Evolutionary conservation across 2,797 vertebrate species (phyloP), one percentile per base, ranked within the genome.

Genomic region (Myotis planiceps): DNA sequence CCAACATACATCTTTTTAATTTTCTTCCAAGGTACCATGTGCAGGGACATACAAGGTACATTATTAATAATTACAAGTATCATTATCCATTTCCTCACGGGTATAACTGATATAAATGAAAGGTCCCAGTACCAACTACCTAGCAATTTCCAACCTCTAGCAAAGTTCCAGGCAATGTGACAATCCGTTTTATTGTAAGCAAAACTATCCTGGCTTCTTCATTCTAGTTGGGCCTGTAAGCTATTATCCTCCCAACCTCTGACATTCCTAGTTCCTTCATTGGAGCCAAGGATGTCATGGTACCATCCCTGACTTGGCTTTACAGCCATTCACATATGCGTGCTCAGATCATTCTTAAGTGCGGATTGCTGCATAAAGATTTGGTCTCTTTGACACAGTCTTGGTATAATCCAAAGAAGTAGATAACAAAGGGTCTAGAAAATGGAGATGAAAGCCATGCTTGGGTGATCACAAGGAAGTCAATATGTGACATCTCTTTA

Each of bases 341-440:
- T 71, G 19, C 25, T 85, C 79, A 78, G 65, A 51, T 88, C 86
- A 89, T 86, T 95, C 88, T 92, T 60, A 88, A 95, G 81, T 65
- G 23, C 79, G 65, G 58, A 85, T 1, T 39, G 21, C 5, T 90
- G 45, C 29, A 47, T 75, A 65, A 37, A 93, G 69, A 45, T 94
- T 53, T 93, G 21, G 29, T 81, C 23, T n/a, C 74, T 85, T 49
- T 95, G 66, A 92, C 53, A 92, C 0, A 92, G 39, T 32, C 37
- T 19, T 68, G 10, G 34, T 5, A 86, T 80, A 69, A 83, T 82
- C 29, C 21, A 96, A 94, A 92, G 25, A 72, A 87, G 16, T 34
- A 86, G 39, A 34, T 51, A 89, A 86, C 12, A 32, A 92, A 78
- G 27, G 4, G 37, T 72, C 85, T 80, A 90, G 66, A 92, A 65